phyloP scores from a whole-genome alignment of 2,888 invertebrate species.

The Apomyelois bistriatella region DNA sequence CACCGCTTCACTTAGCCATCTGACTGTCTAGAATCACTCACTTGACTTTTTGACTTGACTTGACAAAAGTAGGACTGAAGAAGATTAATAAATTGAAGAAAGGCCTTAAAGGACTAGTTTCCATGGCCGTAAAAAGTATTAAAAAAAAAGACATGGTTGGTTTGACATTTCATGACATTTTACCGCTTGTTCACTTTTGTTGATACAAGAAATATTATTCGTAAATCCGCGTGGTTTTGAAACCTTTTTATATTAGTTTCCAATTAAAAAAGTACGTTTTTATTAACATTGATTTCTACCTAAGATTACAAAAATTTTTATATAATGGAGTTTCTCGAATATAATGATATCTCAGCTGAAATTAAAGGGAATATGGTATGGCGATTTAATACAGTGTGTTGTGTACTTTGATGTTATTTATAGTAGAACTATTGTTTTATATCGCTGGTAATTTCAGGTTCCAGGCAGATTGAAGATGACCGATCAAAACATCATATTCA shows the following conservation, averaged over 20 bases:
- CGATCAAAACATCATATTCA: constrained; percentile 93
- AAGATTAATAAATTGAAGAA: too few relatives aligned
- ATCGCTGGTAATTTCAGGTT: constrained; percentile 79
- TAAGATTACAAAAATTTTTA: neutral
- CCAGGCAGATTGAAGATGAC: constrained; percentile 95
- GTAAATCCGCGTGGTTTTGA: neutral
- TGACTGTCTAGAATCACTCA: too few relatives aligned
- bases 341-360: constrained; percentile 90
- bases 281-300: neutral
- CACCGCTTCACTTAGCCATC: too few relatives aligned
- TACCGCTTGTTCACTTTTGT: neutral
- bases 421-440: too few relatives aligned
- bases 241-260: neutral
- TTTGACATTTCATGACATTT: too few relatives aligned
- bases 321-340: constrained; percentile 91
- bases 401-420: neutral
- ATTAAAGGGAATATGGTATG: constrained; percentile 92
- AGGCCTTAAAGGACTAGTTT: too few relatives aligned
- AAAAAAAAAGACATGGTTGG: too few relatives aligned
- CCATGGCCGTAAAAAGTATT: too few relatives aligned
- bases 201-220: neutral
- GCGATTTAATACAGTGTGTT: constrained; percentile 27
- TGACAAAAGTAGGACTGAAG: too few relatives aligned
- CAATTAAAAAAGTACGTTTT: neutral
- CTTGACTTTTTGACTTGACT: too few relatives aligned